A percentile compares a stretch with the other conserved stretches of the same genome.
These are phyloP conservation scores for Oegoconia quadripuncta DNA, from an alignment of 2,888 invertebrate species.

Conservation along the genomic window DNA sequence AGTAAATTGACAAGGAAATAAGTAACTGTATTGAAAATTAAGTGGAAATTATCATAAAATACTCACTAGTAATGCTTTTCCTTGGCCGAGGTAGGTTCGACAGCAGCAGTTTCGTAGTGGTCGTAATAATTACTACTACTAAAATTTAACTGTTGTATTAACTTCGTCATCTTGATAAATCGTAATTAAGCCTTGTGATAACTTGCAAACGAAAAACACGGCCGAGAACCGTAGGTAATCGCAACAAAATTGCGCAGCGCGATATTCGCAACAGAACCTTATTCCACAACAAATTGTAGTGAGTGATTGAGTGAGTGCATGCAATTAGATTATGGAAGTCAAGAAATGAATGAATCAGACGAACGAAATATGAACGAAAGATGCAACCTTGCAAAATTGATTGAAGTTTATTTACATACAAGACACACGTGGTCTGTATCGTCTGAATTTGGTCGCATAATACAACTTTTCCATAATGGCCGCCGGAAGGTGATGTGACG, in stretches of 20 bases:
- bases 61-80: slow-evolving; percentile 56
- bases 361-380: slow-evolving; percentile 35
- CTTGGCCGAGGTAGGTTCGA: slow-evolving; percentile 47
- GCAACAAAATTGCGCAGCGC: slow-evolving; percentile 52
- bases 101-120: slow-evolving; percentile 40
- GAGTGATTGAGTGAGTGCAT: too few species aligned
- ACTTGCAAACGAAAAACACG: slow-evolving; percentile 61
- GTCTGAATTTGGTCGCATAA: slow-evolving; percentile 47
- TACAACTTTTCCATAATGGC: slow-evolving; percentile 58
- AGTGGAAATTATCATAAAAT: slow-evolving; percentile 12
- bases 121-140: slow-evolving; percentile 75
- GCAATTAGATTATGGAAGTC: too few species aligned
- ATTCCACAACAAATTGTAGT: slow-evolving; percentile 42
- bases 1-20: too few species aligned
- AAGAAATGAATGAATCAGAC: slow-evolving; percentile 27
- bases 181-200: slow-evolving; percentile 70
- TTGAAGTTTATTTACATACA: slow-evolving; percentile 32
- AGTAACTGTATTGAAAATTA: not conserved
- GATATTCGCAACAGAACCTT: slow-evolving; percentile 30
- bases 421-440: slow-evolving; percentile 25
- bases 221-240: slow-evolving; percentile 48
- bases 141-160: slow-evolving; percentile 76
- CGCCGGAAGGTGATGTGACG: slow-evolving; percentile 56
- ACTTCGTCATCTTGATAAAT: slow-evolving; percentile 73
- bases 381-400: slow-evolving; percentile 21